phyloP scores from a whole-genome alignment of 2,797 vertebrate species.

The Onychomys torridus region DNA sequence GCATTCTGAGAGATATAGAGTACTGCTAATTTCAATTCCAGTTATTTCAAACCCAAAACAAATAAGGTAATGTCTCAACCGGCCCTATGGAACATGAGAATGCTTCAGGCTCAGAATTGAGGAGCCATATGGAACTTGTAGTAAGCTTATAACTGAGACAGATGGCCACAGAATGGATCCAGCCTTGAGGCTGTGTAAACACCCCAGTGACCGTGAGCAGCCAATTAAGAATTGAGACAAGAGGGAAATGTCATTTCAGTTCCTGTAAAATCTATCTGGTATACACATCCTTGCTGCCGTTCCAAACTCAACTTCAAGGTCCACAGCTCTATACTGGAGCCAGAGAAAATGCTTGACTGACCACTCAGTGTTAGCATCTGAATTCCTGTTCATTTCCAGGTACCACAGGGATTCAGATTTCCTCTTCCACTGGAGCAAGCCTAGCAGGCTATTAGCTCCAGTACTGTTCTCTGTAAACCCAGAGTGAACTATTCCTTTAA shows the following conservation, averaged over 20 bases:
- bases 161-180: slow-evolving; percentile 70
- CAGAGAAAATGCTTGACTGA: slow-evolving; percentile 38
- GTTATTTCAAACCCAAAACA: slow-evolving; percentile 66
- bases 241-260: slow-evolving; percentile 65
- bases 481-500: slow-evolving; percentile 21
- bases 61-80: slow-evolving; percentile 65
- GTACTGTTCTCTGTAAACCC: neutral
- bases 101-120: slow-evolving; percentile 66
- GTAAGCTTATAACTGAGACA: slow-evolving; percentile 73
- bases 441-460: neutral
- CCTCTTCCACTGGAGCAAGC: neutral
- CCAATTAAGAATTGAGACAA: slow-evolving; percentile 77
- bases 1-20: slow-evolving; percentile 24
- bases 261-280: slow-evolving; percentile 58
- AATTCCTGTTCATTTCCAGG: neutral
- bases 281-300: slow-evolving; percentile 1
- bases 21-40: slow-evolving; percentile 50
- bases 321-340: slow-evolving; percentile 8
- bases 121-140: slow-evolving; percentile 74
- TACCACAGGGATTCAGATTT: neutral
- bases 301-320: slow-evolving; percentile 3
- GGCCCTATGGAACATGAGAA: slow-evolving; percentile 60
- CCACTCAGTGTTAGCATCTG: neutral
- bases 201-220: slow-evolving; percentile 64
- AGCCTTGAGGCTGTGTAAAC: slow-evolving; percentile 67